Base-by-base conservation (phyloP, 2,113 vertebrate genomes). In the Puma concolor region DNA sequence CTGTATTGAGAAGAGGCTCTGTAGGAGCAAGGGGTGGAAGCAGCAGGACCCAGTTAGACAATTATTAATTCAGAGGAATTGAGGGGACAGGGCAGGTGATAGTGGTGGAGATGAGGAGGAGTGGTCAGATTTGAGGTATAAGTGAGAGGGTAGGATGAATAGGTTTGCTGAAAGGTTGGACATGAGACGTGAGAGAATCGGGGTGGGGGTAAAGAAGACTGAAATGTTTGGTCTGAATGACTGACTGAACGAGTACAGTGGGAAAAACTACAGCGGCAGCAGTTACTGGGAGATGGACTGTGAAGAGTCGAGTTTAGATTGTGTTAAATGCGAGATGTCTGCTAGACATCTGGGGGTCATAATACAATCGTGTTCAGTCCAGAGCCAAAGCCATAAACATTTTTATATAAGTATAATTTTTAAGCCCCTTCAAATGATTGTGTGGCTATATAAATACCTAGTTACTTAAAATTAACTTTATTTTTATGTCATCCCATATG, bases 401-500 rank as follows among this genome's bases (percentile, higher is more conserved):
- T 82, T 83, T 94, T 36, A 87, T 38, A 41, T 64, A 69, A 92
- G 89, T 92, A 50, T 91, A 69, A 87, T 88, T 79, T 91, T 84
- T 90, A 88, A 93, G 7, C 5, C 23, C 44, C 38, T 15, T 87
- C 71, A 82, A 72, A 67, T 36, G 29, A 95, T 86, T 88, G 7
- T 44, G 8, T 29, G 31, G 9, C 81, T 88, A 82, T 63, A 82
- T 50, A 71, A 93, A 82, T 23, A 50, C 17, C 16, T 89, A 38
- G 5, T 85, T 31, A 38, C 71, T 97, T 85, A 96, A 89, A 89
- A 71, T 76, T 74, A 84, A 60, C 15, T 66, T 93, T 76, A 52
- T 66, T 96, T 95, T 77, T 64, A 95, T 79, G 25, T 92, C 80
- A 84, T 10, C 17, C n/a, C 74, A 93, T 60, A 91, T 94, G 63